phyloP scores from a whole-genome alignment of 2,888 invertebrate genomes.

The Drosophila dives region DNA sequence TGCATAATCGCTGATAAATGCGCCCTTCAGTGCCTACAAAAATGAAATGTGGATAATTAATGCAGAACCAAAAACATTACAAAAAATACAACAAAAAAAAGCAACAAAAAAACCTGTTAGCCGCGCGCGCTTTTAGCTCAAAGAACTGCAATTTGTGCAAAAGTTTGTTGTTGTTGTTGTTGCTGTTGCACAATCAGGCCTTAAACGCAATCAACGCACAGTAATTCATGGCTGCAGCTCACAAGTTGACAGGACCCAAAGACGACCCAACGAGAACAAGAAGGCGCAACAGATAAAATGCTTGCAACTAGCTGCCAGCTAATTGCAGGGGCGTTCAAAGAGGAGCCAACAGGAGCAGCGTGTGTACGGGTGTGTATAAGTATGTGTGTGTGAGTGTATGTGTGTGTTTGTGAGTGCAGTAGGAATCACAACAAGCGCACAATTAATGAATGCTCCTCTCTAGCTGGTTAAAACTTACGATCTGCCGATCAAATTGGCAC shows the following conservation, averaged over 20 bases:
- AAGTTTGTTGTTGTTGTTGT: constrained; percentile 30
- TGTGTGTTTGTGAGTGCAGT: background rate
- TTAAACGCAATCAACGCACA: constrained; percentile 80
- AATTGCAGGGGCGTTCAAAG: constrained; percentile 55
- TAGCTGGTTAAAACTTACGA: constrained; percentile 3
- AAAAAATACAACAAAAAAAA: background rate
- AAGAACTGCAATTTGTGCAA: constrained; percentile 71
- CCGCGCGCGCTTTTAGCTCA: constrained; percentile 46
- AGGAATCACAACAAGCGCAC: constrained; percentile 39
- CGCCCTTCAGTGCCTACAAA: constrained; percentile 73
- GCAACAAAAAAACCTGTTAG: constrained; percentile 56
- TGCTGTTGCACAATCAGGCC: constrained; percentile 67
- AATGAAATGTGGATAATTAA: constrained; percentile 81
- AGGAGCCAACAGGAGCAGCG: background rate
- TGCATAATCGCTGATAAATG: constrained; percentile 81
- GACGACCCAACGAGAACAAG: constrained; percentile 26
- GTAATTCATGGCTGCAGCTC: constrained; percentile 69
- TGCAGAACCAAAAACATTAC: constrained; percentile 53
- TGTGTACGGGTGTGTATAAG: no score
- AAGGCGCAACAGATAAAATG: constrained; percentile 29
- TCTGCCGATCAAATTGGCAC: constrained; percentile 29
- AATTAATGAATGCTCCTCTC: constrained; percentile 43
- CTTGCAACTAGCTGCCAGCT: constrained; percentile 52
- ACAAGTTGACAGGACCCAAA: constrained; percentile 61
- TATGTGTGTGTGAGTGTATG: no score